These are phyloP conservation scores for Epinotia bilunana DNA, from an alignment of 2,888 invertebrate genomes.

Conservation along the genomic window DNA sequence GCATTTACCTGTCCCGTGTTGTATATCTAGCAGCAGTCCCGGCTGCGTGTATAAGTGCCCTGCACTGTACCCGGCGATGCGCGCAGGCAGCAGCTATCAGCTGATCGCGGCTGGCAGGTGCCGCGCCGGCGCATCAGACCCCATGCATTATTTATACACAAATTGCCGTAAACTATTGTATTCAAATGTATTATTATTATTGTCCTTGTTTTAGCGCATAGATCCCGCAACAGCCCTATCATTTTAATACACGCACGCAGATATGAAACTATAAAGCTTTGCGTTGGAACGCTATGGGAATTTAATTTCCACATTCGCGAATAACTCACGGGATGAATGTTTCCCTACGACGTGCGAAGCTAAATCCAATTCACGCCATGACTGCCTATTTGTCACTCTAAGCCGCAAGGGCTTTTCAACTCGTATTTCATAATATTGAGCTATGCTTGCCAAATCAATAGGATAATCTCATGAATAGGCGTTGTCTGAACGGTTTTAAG, in stretches of 20 bases:
- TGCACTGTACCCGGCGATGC: background rate
- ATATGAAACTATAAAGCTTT: background rate
- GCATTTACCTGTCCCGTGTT: background rate
- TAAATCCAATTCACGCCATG: conserved; percentile 30
- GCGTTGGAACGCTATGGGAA: conserved; percentile 15
- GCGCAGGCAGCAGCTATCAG: conserved; percentile 46
- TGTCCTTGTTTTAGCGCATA: conserved; percentile 40
- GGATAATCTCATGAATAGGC: conserved; percentile 32
- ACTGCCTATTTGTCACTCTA: conserved; percentile 23
- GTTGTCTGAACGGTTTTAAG: background rate
- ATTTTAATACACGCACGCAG: conserved; percentile 27
- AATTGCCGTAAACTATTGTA: conserved; percentile 58
- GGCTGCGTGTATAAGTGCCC: conserved; percentile 29
- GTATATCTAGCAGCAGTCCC: conserved; percentile 26
- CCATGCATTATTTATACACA: conserved; percentile 57
- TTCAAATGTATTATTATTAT: conserved; percentile 53
- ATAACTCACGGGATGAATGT: conserved; percentile 28
- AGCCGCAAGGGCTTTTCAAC: conserved; percentile 8
- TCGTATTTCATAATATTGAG: conserved; percentile 35
- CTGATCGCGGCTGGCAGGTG: conserved; percentile 47
- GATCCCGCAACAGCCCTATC: conserved; percentile 14
- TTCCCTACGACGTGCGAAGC: background rate
- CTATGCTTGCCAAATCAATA: conserved; percentile 24
- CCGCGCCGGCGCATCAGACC: conserved; percentile 48
- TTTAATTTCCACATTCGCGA: conserved; percentile 23